A percentile compares a stretch with the other conserved stretches of the same genome.
phyloP scores from a whole-genome alignment of 2,113 vertebrate genomes.

The Bambusicola thoracicus region DNA sequence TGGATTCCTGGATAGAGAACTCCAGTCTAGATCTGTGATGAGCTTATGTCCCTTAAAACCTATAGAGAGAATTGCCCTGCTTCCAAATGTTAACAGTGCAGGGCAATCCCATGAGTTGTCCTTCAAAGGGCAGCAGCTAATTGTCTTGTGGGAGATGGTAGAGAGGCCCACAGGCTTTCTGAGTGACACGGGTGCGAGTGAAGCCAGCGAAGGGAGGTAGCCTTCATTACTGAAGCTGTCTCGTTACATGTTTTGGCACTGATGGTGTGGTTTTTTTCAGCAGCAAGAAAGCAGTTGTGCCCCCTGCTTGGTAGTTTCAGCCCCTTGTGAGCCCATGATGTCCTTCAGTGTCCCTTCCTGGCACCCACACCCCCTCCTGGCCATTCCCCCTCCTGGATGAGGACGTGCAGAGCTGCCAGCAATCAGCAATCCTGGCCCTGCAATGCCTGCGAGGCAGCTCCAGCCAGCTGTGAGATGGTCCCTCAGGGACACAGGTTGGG shows the following conservation, averaged over 20 bases:
- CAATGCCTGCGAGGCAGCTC: background rate
- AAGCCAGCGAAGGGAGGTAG: no score
- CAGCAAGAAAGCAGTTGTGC: background rate
- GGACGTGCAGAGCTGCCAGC: accelerated
- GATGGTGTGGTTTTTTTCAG: background rate
- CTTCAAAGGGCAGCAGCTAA: background rate
- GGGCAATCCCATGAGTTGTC: background rate
- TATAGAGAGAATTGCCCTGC: background rate
- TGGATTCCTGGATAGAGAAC: background rate
- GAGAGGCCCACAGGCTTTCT: background rate
- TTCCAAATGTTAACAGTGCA: background rate
- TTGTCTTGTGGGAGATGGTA: background rate
- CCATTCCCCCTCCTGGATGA: background rate
- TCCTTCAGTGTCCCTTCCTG: background rate
- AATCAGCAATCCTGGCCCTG: background rate
- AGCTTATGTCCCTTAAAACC: background rate
- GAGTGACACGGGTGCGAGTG: no score
- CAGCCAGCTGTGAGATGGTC: accelerated
- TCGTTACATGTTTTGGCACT: background rate
- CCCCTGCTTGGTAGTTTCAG: background rate
- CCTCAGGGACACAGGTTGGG: background rate
- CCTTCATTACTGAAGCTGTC: background rate
- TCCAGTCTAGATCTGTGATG: background rate
- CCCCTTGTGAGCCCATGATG: accelerated
- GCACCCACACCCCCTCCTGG: background rate